Conservation (phyloP, 2,888 invertebrate genomes). For the Poecilobothrus nobilitatus region DNA sequence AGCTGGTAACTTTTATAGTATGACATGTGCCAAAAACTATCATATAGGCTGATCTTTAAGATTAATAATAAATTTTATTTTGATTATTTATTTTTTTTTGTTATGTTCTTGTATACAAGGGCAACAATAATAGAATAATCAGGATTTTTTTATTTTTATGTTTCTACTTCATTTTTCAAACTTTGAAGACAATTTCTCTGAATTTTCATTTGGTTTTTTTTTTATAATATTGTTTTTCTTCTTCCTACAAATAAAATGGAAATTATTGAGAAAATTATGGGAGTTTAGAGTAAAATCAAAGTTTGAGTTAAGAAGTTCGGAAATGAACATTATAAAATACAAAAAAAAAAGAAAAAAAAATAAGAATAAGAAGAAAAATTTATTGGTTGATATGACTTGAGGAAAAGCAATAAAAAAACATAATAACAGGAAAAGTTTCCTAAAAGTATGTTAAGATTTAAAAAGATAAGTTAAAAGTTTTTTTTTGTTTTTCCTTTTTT, state of each 20-base stretch:
- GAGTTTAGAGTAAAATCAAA: background rate
- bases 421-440: background rate
- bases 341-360: background rate
- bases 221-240: background rate
- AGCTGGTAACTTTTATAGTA: background rate
- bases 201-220: background rate
- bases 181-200: no score
- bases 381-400: background rate
- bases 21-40: constrained; percentile 5
- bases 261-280: background rate
- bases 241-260: background rate
- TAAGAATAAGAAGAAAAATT: background rate
- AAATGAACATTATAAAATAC: background rate
- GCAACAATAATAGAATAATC: background rate
- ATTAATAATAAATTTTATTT: constrained; percentile 1
- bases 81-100: background rate
- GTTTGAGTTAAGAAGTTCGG: background rate
- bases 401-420: background rate
- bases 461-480: background rate
- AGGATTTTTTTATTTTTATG: background rate
- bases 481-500: no score
- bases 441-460: constrained; percentile 3
- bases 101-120: background rate
- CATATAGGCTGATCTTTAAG: constrained; percentile 4
- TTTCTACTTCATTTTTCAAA: no score